Conservation (phyloP, 2,797 vertebrate species). For the Helarctos malayanus region DNA sequence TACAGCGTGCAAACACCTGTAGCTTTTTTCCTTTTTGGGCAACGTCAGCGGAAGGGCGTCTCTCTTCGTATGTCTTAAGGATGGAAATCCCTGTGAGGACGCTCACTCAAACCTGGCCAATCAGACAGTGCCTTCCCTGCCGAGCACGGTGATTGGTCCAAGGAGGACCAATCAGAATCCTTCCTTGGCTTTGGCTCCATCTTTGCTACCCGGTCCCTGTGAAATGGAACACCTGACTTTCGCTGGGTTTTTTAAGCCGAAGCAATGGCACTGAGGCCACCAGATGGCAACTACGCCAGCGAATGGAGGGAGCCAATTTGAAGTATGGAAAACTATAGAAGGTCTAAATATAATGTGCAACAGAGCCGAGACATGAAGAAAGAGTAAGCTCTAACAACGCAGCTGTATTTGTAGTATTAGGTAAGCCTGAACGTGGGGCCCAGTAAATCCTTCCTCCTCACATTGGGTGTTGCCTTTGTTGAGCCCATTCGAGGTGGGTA, state of each 20-base stretch:
- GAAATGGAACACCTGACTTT: background rate
- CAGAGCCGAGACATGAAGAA: background rate
- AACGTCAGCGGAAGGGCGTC: rapidly evolving
- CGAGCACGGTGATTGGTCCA: background rate
- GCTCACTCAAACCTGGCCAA: background rate
- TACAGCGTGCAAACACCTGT: background rate
- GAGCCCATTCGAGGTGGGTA: background rate
- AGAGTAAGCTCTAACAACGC: background rate
- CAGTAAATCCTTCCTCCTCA: background rate
- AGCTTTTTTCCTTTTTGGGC: background rate
- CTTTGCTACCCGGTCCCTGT: rapidly evolving
- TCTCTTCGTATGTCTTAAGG: background rate
- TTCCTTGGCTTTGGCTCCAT: background rate
- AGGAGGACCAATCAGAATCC: background rate
- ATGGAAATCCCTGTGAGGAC: background rate
- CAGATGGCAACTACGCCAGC: background rate
- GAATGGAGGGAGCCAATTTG: background rate
- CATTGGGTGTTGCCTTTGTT: background rate
- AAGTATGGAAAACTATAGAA: background rate
- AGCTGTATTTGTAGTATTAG: rapidly evolving
- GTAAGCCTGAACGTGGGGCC: too few species aligned
- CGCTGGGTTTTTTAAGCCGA: background rate
- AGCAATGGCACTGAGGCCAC: background rate
- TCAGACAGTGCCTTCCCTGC: background rate
- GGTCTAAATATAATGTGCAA: background rate